Percentiles rank a stretch among this genome's conserved stretches.
These are phyloP conservation scores for Bellardia pandia DNA, from an alignment of 2,888 invertebrate species.

Conservation along the genomic window DNA sequence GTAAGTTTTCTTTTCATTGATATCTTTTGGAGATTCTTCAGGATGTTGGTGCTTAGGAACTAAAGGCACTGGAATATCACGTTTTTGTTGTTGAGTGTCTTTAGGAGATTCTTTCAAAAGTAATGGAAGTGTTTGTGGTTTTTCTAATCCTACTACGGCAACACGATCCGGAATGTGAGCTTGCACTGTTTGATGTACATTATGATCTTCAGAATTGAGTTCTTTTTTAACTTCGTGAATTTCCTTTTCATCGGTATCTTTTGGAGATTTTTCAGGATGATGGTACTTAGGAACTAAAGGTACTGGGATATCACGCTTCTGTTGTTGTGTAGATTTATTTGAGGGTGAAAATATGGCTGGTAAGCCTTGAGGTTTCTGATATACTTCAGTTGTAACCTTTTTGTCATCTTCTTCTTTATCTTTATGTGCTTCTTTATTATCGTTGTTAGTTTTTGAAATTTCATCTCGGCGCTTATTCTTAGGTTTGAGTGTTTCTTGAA, in stretches of 20 bases:
- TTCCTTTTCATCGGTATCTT: slow-evolving; percentile 8
- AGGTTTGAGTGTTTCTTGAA: neutral
- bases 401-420: neutral
- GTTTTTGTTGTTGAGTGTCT: slow-evolving; percentile 69
- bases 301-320: slow-evolving; percentile 79
- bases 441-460: neutral
- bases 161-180: neutral
- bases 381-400: neutral
- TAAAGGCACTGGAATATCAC: slow-evolving; percentile 82
- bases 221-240: neutral
- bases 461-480: neutral
- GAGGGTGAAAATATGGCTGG: slow-evolving; percentile 9
- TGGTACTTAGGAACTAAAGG: slow-evolving; percentile 76
- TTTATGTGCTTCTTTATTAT: neutral
- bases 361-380: slow-evolving; percentile 10
- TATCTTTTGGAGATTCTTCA: slow-evolving; percentile 68
- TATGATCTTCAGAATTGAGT: slow-evolving; percentile 6
- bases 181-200: slow-evolving; percentile 23
- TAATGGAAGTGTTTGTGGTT: slow-evolving; percentile 27
- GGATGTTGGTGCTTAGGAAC: slow-evolving; percentile 75
- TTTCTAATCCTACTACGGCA: neutral
- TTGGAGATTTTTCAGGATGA: slow-evolving; percentile 72
- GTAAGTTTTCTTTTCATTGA: slow-evolving; percentile 3
- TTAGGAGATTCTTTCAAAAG: neutral
- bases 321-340: neutral